These are phyloP conservation scores for Cottoperca gobio DNA, from an alignment of 2,797 vertebrate species.

Conservation along the genomic window DNA sequence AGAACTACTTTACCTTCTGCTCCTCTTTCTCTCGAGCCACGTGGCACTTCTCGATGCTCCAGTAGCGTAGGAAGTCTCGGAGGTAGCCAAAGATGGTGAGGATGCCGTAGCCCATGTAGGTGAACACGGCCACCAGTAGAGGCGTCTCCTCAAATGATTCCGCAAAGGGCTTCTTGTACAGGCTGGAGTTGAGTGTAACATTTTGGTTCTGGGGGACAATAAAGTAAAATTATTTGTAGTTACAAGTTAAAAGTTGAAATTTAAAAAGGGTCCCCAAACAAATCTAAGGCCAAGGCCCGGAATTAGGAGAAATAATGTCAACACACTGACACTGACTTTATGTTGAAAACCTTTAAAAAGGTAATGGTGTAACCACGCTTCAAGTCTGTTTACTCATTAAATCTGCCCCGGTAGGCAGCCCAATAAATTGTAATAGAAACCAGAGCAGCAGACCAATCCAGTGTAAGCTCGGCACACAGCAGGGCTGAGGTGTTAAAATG, in stretches of 20 bases:
- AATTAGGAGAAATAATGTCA: background rate
- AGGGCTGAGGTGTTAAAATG: slow-evolving; percentile 14
- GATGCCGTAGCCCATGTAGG: slow-evolving; percentile 96
- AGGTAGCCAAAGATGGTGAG: slow-evolving; percentile 98
- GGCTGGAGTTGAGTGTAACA: slow-evolving; percentile 84
- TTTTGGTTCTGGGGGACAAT: slow-evolving; percentile 77
- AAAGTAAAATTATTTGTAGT: background rate
- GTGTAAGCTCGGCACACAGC: slow-evolving; percentile 19
- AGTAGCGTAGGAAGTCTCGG: slow-evolving; percentile 94
- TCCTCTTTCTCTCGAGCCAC: slow-evolving; percentile 93
- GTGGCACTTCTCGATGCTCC: slow-evolving; percentile 95
- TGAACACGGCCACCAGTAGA: slow-evolving; percentile 95
- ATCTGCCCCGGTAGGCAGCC: background rate
- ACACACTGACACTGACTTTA: background rate
- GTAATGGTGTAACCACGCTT: slow-evolving; percentile 11
- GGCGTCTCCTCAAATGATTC: slow-evolving; percentile 97
- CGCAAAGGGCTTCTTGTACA: slow-evolving; percentile 92
- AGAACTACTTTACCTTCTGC: slow-evolving; percentile 87
- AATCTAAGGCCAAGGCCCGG: background rate
- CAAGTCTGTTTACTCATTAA: slow-evolving; percentile 38
- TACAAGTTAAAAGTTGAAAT: background rate
- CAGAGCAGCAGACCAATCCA: slow-evolving; percentile 11
- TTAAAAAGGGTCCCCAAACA: background rate
- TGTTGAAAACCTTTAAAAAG: slow-evolving; percentile 12
- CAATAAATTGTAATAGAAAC: slow-evolving; percentile 28